Percentiles rank a stretch among this genome's conserved stretches.
phyloP scores from a whole-genome alignment of 2,113 vertebrate genomes.

The Hylia prasina region DNA sequence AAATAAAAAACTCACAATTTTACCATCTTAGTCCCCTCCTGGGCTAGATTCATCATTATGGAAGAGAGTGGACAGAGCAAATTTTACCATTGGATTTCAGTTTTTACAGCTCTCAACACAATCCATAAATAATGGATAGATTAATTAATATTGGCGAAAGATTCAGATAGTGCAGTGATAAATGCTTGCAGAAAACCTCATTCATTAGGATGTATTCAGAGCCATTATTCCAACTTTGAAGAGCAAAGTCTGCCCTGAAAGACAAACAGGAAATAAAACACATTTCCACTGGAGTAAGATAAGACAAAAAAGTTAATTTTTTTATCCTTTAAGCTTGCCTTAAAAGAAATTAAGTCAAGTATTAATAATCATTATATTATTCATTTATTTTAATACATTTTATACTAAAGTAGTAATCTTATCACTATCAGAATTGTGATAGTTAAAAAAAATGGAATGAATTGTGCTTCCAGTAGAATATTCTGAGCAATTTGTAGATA shows the following conservation, averaged over 20 bases:
- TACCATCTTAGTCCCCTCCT: background rate
- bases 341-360: background rate
- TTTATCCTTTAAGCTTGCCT: background rate
- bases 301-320: background rate
- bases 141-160: background rate
- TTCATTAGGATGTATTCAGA: background rate
- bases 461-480: background rate
- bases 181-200: background rate
- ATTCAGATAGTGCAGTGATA: background rate
- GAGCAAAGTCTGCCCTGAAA: background rate
- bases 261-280: background rate
- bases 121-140: slow-evolving; percentile 22
- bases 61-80: background rate
- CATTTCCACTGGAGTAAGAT: background rate
- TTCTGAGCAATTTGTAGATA: background rate
- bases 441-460: background rate
- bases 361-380: background rate
- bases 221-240: background rate
- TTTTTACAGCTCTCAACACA: background rate
- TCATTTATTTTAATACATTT: background rate
- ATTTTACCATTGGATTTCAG: background rate
- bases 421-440: background rate
- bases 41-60: background rate
- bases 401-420: background rate
- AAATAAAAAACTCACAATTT: background rate